Evolutionary conservation across 2,797 vertebrate species (phyloP), one percentile per base, ranked within the genome.

Genomic region (Cyclura pinguis): DNA sequence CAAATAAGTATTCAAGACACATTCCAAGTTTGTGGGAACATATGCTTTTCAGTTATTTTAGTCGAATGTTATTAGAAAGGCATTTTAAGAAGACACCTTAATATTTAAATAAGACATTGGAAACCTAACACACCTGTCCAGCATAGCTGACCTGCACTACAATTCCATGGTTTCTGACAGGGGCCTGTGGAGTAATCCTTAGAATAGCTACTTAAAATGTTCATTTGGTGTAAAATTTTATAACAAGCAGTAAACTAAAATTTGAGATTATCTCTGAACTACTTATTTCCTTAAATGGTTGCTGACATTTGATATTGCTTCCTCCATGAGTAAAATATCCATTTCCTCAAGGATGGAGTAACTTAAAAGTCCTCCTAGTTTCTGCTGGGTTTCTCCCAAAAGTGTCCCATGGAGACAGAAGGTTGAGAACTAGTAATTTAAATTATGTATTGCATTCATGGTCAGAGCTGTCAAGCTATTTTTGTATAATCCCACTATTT

Each of bases 1-100:
- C 93, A 96, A 92, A 92, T 83, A 96, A 95, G 90, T 90, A 91
- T 93, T 91, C 85, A 89, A 87, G 81, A 85, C 78, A 90, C 90
- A 84, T 91, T 95, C 87, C 93, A 90, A 50, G 89, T 82, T 93
- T 35, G 92, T 93, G 69, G 95, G 92, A 95, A 93, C 85, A 94
- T 84, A 94, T 91, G 93, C 88, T 88, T 85, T 95, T 91, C 78
- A 88, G 80, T 93, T 88, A 93, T 84, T 94, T 94, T 85, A 90
- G 86, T 93, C 74, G 91, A 32, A 47, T 88, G 35, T 89, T 85
- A 67, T 72, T 47, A 72, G 62, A 76, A 73, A 86, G 76, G 13
- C 42, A 90, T 57, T 86, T 74, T 64, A 81, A 73, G 64, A 89
- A 89, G 78, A 81, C 59, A 72, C 38, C n/a, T 47, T 86, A 57